Evolutionary conservation across 2,888 invertebrate genomes (phyloP).

Genomic region (Drosophila dives): DNA sequence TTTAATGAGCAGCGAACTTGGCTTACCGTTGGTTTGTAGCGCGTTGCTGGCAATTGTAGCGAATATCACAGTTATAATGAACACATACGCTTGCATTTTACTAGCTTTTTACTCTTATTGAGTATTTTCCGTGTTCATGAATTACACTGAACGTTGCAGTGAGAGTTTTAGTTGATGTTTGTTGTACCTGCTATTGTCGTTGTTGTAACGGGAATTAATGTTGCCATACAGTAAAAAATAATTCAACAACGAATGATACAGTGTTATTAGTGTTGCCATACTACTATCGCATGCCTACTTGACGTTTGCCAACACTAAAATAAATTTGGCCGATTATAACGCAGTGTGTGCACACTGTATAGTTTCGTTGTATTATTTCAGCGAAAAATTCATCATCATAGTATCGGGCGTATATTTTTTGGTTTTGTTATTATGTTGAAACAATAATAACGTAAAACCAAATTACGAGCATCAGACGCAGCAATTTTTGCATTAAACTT

Average conservation of each 20-base stretch:
- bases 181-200: constrained; percentile 23
- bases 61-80: constrained; percentile 64
- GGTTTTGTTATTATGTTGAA: constrained; percentile 57
- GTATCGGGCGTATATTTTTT: constrained; percentile 53
- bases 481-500: constrained; percentile 33
- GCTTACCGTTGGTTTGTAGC: constrained; percentile 63
- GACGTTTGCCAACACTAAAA: constrained; percentile 32
- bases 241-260: constrained; percentile 21
- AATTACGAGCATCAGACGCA: constrained; percentile 37
- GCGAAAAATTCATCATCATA: constrained; percentile 64
- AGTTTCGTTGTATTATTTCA: constrained; percentile 58
- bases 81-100: constrained; percentile 47
- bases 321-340: constrained; percentile 24
- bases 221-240: constrained; percentile 25
- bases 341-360: constrained; percentile 54
- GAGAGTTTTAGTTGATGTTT: constrained; percentile 27
- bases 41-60: constrained; percentile 47
- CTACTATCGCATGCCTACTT: not conserved
- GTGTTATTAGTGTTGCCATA: constrained; percentile 27
- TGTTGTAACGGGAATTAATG: constrained; percentile 26
- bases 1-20: constrained; percentile 44
- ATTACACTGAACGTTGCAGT: constrained; percentile 7
- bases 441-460: constrained; percentile 49
- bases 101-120: constrained; percentile 22
- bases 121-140: constrained; percentile 11